phyloP scores from a whole-genome alignment of 1,140 invertebrate species.

The Tetramorium parvispinum region DNA sequence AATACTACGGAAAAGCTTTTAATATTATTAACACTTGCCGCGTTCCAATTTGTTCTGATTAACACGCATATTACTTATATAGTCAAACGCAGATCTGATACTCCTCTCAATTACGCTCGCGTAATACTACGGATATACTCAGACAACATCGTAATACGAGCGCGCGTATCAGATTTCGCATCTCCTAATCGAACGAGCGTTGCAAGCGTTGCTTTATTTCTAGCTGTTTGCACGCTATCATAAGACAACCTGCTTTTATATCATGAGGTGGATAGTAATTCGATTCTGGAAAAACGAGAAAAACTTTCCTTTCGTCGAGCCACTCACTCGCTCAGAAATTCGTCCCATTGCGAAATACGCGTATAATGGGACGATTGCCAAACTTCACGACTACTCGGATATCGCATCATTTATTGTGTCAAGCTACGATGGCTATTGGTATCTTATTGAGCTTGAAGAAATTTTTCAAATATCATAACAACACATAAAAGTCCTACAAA shows the following conservation, averaged over 20 bases:
- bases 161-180: constrained; percentile 50
- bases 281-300: constrained; percentile 20
- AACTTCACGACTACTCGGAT: neutral
- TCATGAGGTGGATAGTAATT: constrained; percentile 22
- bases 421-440: neutral
- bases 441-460: neutral
- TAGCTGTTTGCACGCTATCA: constrained; percentile 18
- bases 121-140: constrained; percentile 41
- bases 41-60: neutral
- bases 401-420: neutral
- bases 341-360: constrained; percentile 23
- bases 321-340: neutral
- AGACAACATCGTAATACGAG: constrained; percentile 41
- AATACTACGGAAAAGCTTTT: neutral
- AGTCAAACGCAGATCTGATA: constrained; percentile 40
- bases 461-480: neutral
- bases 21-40: neutral
- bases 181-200: constrained; percentile 50
- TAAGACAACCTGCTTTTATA: constrained; percentile 37
- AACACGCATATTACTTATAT: constrained; percentile 11
- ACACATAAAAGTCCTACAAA: neutral
- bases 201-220: constrained; percentile 35
- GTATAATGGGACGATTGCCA: constrained; percentile 18
- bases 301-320: neutral
- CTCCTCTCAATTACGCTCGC: constrained; percentile 47